phyloP scores from a whole-genome alignment of 2,888 invertebrate species.

The Parnassius smintheus region DNA sequence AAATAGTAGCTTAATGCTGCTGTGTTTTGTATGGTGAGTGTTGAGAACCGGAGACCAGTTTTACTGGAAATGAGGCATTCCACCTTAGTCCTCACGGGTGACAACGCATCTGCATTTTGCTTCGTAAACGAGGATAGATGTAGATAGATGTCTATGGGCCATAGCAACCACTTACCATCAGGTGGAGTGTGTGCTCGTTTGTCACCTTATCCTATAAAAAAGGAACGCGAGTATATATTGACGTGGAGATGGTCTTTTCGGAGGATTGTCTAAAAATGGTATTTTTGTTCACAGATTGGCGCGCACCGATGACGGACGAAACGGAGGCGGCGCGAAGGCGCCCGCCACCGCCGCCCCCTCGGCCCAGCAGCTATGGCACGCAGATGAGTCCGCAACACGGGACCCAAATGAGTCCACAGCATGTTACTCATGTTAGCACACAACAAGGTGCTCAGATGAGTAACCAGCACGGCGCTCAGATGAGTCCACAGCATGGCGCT shows the following conservation, averaged over 20 bases:
- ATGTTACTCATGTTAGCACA: conserved; percentile 4
- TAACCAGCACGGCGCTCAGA: conserved; percentile 13
- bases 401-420: conserved; percentile 12
- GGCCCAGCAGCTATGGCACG: conserved; percentile 48
- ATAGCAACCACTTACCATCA: too few species aligned
- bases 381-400: conserved; percentile 15
- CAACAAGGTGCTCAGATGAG: conserved; percentile 1
- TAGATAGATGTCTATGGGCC: too few species aligned
- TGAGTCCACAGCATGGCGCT: conserved; percentile 21
- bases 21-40: too few species aligned
- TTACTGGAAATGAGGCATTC: too few species aligned
- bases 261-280: conserved; percentile 10
- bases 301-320: conserved; percentile 76
- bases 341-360: conserved; percentile 64
- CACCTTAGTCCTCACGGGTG: too few species aligned
- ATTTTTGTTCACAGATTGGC: conserved; percentile 66
- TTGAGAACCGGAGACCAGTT: too few species aligned
- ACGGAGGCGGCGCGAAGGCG: conserved; percentile 68
- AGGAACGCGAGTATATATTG: too few species aligned
- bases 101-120: too few species aligned
- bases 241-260: not conserved
- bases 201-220: too few species aligned
- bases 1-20: too few species aligned
- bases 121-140: too few species aligned
- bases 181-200: too few species aligned